Evolutionary conservation across 2,797 vertebrate genomes (phyloP), one percentile per base, ranked within the genome.

Genomic region (Bufotes viridis): DNA sequence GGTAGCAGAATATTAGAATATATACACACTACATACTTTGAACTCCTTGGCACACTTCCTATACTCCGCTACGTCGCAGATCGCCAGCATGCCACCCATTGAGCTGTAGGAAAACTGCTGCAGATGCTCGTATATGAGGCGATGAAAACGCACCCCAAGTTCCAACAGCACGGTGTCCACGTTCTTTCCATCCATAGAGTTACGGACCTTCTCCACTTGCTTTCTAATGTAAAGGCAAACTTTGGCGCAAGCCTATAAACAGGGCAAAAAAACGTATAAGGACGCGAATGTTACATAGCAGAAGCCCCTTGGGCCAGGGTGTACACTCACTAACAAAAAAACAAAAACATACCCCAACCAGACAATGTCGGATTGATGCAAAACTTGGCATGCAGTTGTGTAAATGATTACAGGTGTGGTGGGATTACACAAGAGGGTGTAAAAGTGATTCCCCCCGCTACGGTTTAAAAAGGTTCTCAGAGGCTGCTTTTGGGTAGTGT

Each of bases 71-170:
- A 99, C 98, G 0, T 99, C 98, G 92, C 98, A 99, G 93, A 99
- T 99, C 91, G 98, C 98, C 91, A 99, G 94, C 98, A 99, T 99
- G 94, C 98, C 98, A 89, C 98, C 98, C 98, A 99, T 99, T 82
- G 97, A 99, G 93, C 97, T 98, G 94, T 99, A 99, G 90, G 96
- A 98, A 94, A 97, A 99, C 92, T 99, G 98, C 93, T 99, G 98
- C 88, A 99, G 95, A 93, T 99, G 98, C 87, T 99, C 98, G 5
- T 98, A 98, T 92, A 98, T 97, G 88, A 99, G 97, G 55, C 98
- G 96, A 93, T 99, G 98, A 94, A 99, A 99, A 90, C 98, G 97
- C 84, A 99, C 96, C 58, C 98, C 98, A 87, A 99, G 90, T 92
- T 99, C 98, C 86, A 97, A 97, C 94, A 99, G 93, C 91, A 99